Evolutionary conservation across 2,888 invertebrate genomes (phyloP).

Genomic region (Aromia moschata): DNA sequence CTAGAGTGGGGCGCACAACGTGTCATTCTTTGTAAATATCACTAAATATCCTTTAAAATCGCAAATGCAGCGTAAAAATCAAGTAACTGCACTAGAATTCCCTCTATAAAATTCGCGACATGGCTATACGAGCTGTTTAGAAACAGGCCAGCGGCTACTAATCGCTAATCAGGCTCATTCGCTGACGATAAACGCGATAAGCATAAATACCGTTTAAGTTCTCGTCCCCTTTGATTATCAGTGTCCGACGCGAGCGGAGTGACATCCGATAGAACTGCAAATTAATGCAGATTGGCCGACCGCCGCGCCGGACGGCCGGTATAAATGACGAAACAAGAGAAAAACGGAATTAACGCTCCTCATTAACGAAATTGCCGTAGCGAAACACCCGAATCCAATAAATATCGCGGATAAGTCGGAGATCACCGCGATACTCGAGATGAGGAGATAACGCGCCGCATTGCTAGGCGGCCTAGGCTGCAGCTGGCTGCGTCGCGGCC

Average conservation of each 20-base stretch:
- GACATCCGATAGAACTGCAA: slow-evolving; percentile 12
- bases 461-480: too few species aligned
- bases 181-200: slow-evolving; percentile 4
- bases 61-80: too few species aligned
- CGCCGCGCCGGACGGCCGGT: not conserved
- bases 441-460: too few species aligned
- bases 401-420: slow-evolving; percentile 17
- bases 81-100: too few species aligned
- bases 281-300: slow-evolving; percentile 3
- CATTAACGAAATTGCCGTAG: slow-evolving; percentile 22
- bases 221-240: slow-evolving; percentile 6
- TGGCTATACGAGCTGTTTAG: not conserved
- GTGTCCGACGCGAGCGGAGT: not conserved
- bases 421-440: slow-evolving; percentile 16
- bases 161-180: not conserved
- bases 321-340: slow-evolving; percentile 14
- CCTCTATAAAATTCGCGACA: too few species aligned
- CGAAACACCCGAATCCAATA: slow-evolving; percentile 25
- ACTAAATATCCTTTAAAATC: too few species aligned
- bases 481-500: too few species aligned
- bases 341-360: slow-evolving; percentile 15
- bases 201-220: slow-evolving; percentile 10
- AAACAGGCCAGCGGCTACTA: slow-evolving; percentile 2
- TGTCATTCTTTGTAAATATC: too few species aligned
- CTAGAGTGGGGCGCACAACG: too few species aligned